Conservation (phyloP, 2,888 invertebrate genomes). For the Parnassius apollo region DNA sequence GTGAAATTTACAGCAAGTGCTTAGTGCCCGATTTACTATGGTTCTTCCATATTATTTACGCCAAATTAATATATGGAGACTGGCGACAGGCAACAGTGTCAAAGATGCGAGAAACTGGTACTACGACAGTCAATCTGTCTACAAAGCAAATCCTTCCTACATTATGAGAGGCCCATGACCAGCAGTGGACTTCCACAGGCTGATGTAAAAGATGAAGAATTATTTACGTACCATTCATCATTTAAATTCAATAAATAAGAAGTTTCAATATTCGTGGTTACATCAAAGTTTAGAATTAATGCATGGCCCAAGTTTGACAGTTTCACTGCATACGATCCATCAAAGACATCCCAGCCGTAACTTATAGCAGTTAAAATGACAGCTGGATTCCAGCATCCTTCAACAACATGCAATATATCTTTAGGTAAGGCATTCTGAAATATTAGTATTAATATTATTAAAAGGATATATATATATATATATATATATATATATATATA, state of each 20-base stretch:
- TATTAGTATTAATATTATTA: constrained; percentile 11
- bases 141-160: too few relatives aligned
- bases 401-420: constrained; percentile 85
- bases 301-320: constrained; percentile 86
- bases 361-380: constrained; percentile 86
- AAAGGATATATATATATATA: too few relatives aligned
- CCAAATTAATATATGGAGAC: too few relatives aligned
- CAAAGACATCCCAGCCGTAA: constrained; percentile 92
- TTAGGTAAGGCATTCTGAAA: constrained; percentile 83
- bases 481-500: too few relatives aligned
- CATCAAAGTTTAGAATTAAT: constrained; percentile 81
- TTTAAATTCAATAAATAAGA: constrained; percentile 81
- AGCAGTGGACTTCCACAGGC: too few relatives aligned
- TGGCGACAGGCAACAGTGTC: too few relatives aligned
- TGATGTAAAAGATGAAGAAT: background rate
- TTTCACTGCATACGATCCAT: constrained; percentile 89
- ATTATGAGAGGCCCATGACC: too few relatives aligned
- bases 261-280: constrained; percentile 46
- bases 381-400: constrained; percentile 90
- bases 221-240: constrained; percentile 68
- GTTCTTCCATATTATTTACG: too few relatives aligned
- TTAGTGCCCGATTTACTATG: too few relatives aligned
- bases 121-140: too few relatives aligned
- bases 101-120: too few relatives aligned
- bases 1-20: too few relatives aligned